These are phyloP conservation scores for Liopterus haemorrhoidalis DNA, from an alignment of 2,888 invertebrate genomes.

Conservation along the genomic window DNA sequence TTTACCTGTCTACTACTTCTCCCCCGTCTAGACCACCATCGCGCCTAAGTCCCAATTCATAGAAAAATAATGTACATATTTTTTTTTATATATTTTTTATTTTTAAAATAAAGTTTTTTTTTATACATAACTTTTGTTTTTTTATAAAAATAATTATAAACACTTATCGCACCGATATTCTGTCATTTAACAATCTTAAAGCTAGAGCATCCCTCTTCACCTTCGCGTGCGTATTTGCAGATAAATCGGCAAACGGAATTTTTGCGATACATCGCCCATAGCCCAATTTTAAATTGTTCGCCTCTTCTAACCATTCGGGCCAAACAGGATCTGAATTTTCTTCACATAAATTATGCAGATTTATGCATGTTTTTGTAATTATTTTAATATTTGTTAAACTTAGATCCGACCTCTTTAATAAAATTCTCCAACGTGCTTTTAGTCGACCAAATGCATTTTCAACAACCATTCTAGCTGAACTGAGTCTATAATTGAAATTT, in stretches of 20 bases:
- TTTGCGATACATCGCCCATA: neutral
- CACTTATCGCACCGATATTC: too few species aligned
- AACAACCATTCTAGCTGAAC: slow-evolving; percentile 17
- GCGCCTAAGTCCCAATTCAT: too few species aligned
- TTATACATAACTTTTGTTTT: too few species aligned
- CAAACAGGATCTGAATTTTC: slow-evolving; percentile 1
- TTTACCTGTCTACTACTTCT: too few species aligned
- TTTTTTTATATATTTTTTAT: too few species aligned
- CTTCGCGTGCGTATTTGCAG: neutral
- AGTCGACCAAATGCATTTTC: slow-evolving; percentile 20
- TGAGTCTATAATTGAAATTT: slow-evolving; percentile 22
- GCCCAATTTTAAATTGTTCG: neutral
- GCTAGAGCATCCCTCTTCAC: slow-evolving; percentile 7
- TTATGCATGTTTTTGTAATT: slow-evolving; percentile 16
- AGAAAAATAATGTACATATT: too few species aligned
- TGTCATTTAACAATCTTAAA: slow-evolving; percentile 2
- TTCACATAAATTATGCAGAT: slow-evolving; percentile 22
- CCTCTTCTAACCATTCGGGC: slow-evolving; percentile 13
- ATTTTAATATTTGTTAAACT: slow-evolving; percentile 12
- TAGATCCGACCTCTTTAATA: slow-evolving; percentile 16
- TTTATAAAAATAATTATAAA: too few species aligned
- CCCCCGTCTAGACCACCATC: too few species aligned
- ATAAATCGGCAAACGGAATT: slow-evolving; percentile 5
- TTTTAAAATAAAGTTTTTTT: too few species aligned
- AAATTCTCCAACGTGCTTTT: slow-evolving; percentile 19